Base-by-base conservation (phyloP, 2,888 invertebrate species). In the Phalera bucephala region DNA sequence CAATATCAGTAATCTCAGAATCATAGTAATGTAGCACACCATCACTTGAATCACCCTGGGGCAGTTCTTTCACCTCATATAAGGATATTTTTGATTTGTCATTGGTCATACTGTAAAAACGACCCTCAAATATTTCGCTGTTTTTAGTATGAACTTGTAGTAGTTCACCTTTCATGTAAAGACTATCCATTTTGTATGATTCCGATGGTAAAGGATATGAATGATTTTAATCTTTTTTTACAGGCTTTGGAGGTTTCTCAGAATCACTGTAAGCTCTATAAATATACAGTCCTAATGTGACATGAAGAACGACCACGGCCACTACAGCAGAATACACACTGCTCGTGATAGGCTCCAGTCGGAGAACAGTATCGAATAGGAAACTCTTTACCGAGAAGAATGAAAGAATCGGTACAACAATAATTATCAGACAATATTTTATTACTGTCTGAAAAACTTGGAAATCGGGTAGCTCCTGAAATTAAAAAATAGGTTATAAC, bases 311-410 rank as follows among this genome's bases (percentile, higher is more conserved):
- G 3, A 95, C 62, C 6, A 96, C 93, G 0, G 96, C 94, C 28
- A 93, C 91, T 22, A 94, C 92, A 13, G 96, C 96, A 2, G 96
- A 93, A 73, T 94, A 95, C 19, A 96, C 94, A 75, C 95, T 96
- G 59, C 94, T 94, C 11, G 92, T 90, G 25, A 95, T 76, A 15
- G 91, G 77, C 27, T 88, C 82, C 45, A 92, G 59, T 17, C 72
- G 66, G 27, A 92, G 80, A 49, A 92, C 81, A 84, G 93, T 92
- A 87, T 96, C 94, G 70, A 95, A 94, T 38, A 96, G 60, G 37
- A 94, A 79, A 30, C 90, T 74, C 79, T 96, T 96, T 17, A 92
- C 90, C 6, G 81, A 63, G 66, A 96, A 96, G 74, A 96, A 96
- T 11, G 94, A 92, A 14, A 93, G 55, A 29, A 96, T 93, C 13